Percentiles rank a stretch among this genome's conserved stretches.
phyloP scores from a whole-genome alignment of 2,797 vertebrate species.

The Moxostoma hubbsi region DNA sequence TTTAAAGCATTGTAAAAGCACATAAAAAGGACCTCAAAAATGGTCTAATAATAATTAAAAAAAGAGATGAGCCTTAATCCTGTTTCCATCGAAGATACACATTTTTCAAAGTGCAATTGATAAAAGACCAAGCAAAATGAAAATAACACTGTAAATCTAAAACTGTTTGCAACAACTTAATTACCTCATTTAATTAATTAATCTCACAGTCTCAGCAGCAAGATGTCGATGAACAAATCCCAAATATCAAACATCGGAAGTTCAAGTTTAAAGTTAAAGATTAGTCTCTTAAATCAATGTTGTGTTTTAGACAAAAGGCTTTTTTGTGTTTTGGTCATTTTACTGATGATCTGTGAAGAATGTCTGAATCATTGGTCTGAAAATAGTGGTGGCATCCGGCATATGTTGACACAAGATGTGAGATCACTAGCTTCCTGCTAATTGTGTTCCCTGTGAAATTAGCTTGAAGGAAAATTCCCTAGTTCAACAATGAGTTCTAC shows the following conservation, averaged over 20 bases:
- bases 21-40: too few species aligned
- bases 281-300: conserved; percentile 2
- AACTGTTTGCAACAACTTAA: too few species aligned
- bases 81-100: too few species aligned
- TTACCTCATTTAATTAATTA: too few species aligned
- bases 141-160: too few species aligned
- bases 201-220: too few species aligned
- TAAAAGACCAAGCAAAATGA: too few species aligned
- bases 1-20: too few species aligned
- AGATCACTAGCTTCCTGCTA: conserved; percentile 74
- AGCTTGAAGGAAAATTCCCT: conserved; percentile 60
- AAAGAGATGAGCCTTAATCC: too few species aligned
- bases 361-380: conserved; percentile 60
- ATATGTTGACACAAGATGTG: conserved; percentile 68
- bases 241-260: conserved; percentile 17
- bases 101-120: too few species aligned
- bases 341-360: conserved; percentile 59
- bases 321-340: conserved; percentile 33
- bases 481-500: conserved; percentile 21
- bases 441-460: conserved; percentile 62
- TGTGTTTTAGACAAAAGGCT: neutral
- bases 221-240: neutral
- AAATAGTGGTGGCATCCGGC: conserved; percentile 72
- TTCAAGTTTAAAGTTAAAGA: conserved; percentile 29
- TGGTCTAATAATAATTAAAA: too few species aligned